A percentile compares a stretch with the other conserved stretches of the same genome.
Conservation (phyloP, 53 echinoderm and acorn worm genomes). For the Echinarachnius parma region DNA sequence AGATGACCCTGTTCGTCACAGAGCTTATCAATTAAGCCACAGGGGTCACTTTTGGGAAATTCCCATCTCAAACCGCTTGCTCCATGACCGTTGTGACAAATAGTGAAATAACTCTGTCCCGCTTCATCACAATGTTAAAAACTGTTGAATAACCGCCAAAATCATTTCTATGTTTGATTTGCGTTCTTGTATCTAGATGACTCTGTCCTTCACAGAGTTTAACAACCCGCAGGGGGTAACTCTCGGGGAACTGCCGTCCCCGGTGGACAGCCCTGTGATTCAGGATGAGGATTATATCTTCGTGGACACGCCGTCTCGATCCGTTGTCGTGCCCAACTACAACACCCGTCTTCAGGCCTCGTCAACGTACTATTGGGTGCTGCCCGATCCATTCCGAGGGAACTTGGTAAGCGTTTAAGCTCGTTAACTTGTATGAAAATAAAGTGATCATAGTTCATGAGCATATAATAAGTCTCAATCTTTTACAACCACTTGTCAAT, state of each 20-base stretch:
- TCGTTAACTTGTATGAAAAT: too few species aligned
- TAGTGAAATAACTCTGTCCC: neutral
- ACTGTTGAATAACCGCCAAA: neutral
- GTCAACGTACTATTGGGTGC: conserved; percentile 94
- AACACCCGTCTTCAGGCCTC: conserved; percentile 45
- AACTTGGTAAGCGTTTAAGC: conserved; percentile 75
- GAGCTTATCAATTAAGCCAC: too few species aligned
- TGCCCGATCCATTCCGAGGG: conserved; percentile 68
- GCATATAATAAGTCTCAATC: too few species aligned
- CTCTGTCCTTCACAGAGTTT: conserved; percentile 45
- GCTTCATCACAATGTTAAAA: neutral
- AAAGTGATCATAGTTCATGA: too few species aligned
- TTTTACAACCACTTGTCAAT: too few species aligned
- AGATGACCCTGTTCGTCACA: too few species aligned
- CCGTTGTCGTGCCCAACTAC: conserved; percentile 64
- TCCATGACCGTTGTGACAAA: too few species aligned
- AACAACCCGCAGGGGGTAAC: conserved; percentile 51
- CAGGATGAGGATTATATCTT: conserved; percentile 36
- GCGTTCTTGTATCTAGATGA: conserved; percentile 26
- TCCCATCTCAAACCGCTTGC: too few species aligned
- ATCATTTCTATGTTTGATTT: neutral
- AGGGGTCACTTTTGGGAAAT: too few species aligned
- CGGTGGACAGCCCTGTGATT: conserved; percentile 1
- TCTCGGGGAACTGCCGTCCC: conserved; percentile 24
- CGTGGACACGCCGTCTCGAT: conserved; percentile 57